Evolutionary conservation across 1,140 invertebrate genomes (phyloP), one percentile per base, ranked within the genome.

Genomic region (Trichonephila clavipes): DNA sequence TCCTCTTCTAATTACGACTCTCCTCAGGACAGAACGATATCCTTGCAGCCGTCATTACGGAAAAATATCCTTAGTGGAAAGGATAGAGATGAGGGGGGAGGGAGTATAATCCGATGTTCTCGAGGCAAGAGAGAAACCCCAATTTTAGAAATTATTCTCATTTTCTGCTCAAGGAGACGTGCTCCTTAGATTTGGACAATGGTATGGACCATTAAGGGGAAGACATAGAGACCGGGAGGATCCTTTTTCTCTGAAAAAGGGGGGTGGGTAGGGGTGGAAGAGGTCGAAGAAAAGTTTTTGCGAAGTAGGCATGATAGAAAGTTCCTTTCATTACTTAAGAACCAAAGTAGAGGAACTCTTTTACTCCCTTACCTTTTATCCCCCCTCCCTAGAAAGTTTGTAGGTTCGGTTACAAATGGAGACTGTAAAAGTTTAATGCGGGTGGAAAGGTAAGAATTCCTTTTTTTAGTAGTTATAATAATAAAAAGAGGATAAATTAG

Each of bases 91-190:
- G 28, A 28, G 28, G 66, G n/a, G 8, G 66, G 10, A 8, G 14
- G 16, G 72, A 40, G 34, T 40, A 40, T 77, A 77, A 77, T 77
- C 72, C 72, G 34, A 28, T 77, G 72, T 77, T 77, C 72, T 77
- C 72, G 28, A 77, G 72, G 72, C 72, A 28, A 18, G 16, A 28
- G 72, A 77, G 72, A 77, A 77, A 77, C 72, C 72, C 72, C 72
- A 77, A 77, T 77, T 77, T 77, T 77, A 77, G 72, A 77, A 77
- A 77, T 77, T 77, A 77, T 77, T 77, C 72, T 77, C 72, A 77
- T 77, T 77, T 77, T 77, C 72, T 77, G 28, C 28, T 34, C 18
- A 77, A 77, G 72, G 72, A 77, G 14, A 77, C 72, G 72, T 77
- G 72, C 72, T 77, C 28, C 72, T 77, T 77, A 77, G 72, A 40